Percentiles rank a stretch among this genome's conserved stretches.
Conservation (phyloP, 2,797 vertebrate genomes). For the Dicrostonyx torquatus region DNA sequence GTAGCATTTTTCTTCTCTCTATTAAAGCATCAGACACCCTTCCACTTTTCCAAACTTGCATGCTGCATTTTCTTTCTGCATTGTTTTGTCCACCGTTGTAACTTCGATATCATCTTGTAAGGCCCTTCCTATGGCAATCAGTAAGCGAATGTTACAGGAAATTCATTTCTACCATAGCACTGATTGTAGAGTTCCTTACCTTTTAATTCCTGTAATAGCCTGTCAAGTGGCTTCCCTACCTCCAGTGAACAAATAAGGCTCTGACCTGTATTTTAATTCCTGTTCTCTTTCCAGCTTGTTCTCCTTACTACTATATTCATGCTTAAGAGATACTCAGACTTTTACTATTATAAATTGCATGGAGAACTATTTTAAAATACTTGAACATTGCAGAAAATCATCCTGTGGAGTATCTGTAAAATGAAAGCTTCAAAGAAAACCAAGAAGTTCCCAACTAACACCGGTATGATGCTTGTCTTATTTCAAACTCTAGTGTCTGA, state of each 20-base stretch:
- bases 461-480: constrained; percentile 14
- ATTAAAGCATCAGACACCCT: not conserved
- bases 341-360: constrained; percentile 21
- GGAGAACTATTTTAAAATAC: constrained; percentile 18
- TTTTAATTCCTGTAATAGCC: constrained; percentile 10
- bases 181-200: not conserved
- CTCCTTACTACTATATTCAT: not conserved
- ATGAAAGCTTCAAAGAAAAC: constrained; percentile 17
- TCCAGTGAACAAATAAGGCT: constrained; percentile 18
- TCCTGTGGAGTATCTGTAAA: not conserved
- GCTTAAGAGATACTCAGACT: constrained; percentile 20
- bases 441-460: not conserved
- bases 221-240: not conserved
- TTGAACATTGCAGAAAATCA: constrained; percentile 19
- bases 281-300: constrained; percentile 10
- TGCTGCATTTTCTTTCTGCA: not conserved
- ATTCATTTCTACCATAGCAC: not conserved
- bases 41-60: not conserved
- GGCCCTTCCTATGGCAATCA: not conserved
- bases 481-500: constrained; percentile 33
- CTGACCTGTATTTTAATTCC: not conserved
- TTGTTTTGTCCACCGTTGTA: constrained; percentile 8
- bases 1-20: not conserved
- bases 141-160: not conserved
- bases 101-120: not conserved